phyloP scores from a whole-genome alignment of 2,888 invertebrate species.

The Melinaea marsaeus region DNA sequence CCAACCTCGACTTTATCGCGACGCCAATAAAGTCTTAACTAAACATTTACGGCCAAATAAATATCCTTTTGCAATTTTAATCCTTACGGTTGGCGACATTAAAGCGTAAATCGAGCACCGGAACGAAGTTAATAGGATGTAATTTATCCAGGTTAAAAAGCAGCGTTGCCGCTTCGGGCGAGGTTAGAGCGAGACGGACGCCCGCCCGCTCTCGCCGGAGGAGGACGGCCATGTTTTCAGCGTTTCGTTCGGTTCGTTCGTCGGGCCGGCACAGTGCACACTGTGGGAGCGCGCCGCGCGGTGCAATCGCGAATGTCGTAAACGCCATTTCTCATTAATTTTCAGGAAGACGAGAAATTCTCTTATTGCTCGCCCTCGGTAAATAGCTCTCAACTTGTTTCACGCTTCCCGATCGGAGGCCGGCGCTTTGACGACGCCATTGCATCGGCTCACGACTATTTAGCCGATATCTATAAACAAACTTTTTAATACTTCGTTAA shows the following conservation, averaged over 20 bases:
- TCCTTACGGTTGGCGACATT: slow-evolving; percentile 67
- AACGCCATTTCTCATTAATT: slow-evolving; percentile 73
- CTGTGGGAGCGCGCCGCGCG: slow-evolving; percentile 59
- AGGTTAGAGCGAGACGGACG: slow-evolving; percentile 55
- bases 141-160: slow-evolving; percentile 74
- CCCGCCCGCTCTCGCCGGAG: slow-evolving; percentile 36
- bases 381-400: slow-evolving; percentile 62
- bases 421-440: slow-evolving; percentile 35
- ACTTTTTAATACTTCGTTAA: too few relatives aligned
- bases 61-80: slow-evolving; percentile 68
- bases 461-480: slow-evolving; percentile 6
- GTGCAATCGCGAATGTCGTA: slow-evolving; percentile 68
- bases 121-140: slow-evolving; percentile 75
- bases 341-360: slow-evolving; percentile 71
- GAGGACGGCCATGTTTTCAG: slow-evolving; percentile 61
- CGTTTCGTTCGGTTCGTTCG: slow-evolving; percentile 59
- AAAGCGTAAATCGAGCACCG: slow-evolving; percentile 74
- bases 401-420: slow-evolving; percentile 41
- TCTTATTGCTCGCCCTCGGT: slow-evolving; percentile 59
- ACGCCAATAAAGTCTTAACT: slow-evolving; percentile 60
- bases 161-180: slow-evolving; percentile 72
- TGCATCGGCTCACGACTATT: slow-evolving; percentile 28
- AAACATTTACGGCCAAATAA: slow-evolving; percentile 56
- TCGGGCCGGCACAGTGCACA: slow-evolving; percentile 50
- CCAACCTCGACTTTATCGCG: slow-evolving; percentile 65